Base-by-base conservation (phyloP, 1,140 invertebrate species). In the Formica selysi region DNA sequence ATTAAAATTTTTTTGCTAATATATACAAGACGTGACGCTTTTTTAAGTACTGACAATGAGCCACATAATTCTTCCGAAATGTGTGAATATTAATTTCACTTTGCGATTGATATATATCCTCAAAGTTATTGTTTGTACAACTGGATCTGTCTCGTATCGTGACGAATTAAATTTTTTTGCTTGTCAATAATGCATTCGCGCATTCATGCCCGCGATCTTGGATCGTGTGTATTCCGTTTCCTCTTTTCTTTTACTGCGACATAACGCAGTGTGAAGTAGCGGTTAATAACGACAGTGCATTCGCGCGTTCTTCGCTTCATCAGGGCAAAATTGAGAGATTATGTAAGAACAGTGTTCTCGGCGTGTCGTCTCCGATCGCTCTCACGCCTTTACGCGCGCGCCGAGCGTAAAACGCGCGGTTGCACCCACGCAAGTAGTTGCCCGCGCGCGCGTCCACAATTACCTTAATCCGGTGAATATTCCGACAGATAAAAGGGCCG, bases 381-480 rank as follows among this genome's bases (percentile, higher is more conserved):
- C 92, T 93, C 92, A 93, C 92, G 92, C 91, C 71, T 92, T 88
- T 76, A 89, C 74, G 71, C 87, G 80, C 48, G 87, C 87, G 73
- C 44, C 84, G 86, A 86, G 83, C 90, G 85, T 89, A 88, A 84
- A 86, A 88, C 76, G 86, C 89, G 88, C 87, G 57, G 13, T 51
- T 80, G 85, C 76, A 89, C 88, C 76, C 84, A 85, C 71, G 80
- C 73, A 89, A 89, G 73, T 19, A 51, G 16, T 51, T 51, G 44
- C 13, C 70, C 80, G 79, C 80, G 86, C 87, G 84, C 85, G 79
- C 70, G 32, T 32, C 62, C 78, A 44, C 93, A 95, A 95, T 94
- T 95, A 95, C 92, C 93, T 94, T 94, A 94, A 95, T 95, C 91
- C 93, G 91, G 93, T 95, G 93, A 95, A 95, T 95, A 94, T 95